These are phyloP conservation scores for Zygogramma bicolorata DNA, from an alignment of 2,888 invertebrate genomes.

Conservation along the genomic window DNA sequence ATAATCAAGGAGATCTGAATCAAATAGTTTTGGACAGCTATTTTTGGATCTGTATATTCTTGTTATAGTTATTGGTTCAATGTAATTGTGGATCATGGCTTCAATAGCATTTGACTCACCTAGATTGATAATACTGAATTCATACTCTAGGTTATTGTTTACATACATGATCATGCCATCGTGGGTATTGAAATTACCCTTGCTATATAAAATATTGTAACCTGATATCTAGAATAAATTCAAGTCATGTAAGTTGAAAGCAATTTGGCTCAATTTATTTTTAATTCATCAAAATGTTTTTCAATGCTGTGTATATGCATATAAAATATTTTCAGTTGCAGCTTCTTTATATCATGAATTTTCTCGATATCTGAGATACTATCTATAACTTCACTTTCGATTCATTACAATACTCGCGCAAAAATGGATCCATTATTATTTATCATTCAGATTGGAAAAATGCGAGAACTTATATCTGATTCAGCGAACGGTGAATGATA, in stretches of 20 bases:
- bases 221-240: neutral
- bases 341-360: too few species aligned
- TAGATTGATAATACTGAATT: neutral
- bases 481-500: too few species aligned
- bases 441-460: too few species aligned
- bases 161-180: neutral
- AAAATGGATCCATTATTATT: too few species aligned
- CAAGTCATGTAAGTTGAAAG: neutral
- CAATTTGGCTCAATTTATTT: neutral
- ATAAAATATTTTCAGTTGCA: too few species aligned
- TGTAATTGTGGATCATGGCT: neutral
- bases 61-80: neutral
- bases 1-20: neutral
- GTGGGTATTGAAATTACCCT: neutral
- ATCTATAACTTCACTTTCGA: too few species aligned
- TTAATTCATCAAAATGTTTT: neutral
- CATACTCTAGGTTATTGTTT: neutral
- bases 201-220: neutral
- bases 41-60: neutral
- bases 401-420: too few species aligned
- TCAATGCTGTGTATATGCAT: too few species aligned
- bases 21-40: conserved; percentile 4
- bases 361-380: too few species aligned
- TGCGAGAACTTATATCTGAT: too few species aligned
- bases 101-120: neutral